Evolutionary conservation across 2,797 vertebrate species (phyloP), one percentile per base, ranked within the genome.

Genomic region (Lophura swinhoii): DNA sequence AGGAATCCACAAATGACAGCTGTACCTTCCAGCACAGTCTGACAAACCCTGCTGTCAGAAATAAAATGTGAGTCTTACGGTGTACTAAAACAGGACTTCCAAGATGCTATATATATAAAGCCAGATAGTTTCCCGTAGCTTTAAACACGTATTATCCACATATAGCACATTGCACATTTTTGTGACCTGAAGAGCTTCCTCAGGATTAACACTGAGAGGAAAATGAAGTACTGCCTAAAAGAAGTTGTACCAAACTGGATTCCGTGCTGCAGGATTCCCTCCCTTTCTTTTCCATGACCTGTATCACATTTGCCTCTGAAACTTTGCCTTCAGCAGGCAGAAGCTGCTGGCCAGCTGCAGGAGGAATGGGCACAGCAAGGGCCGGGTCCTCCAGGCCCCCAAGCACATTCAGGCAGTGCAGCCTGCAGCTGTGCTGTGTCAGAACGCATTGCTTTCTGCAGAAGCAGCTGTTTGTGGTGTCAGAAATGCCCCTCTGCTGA

Each of bases 381-480:
- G 0, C 12, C 0, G 0, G 29, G 3, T 63, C 55, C 43, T 78
- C 15, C 69, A 23, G 20, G 10, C 28, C 51, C 48, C 17, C 7
- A 44, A 26, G 21, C 22, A 0, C 15, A 1, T 2, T 8, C 9
- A 2, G 9, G 18, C 55, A 1, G 17, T 37, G 35, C 58, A 0
- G 2, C 0, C 37, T 26, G 28, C 75, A n/a, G 51, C 69, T 17
- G 1, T 41, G 35, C 22, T 14, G 20, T 7, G 7, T 1, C 2
- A 26, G 18, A 48, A 6, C 28, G 2, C 3, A 2, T 16, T 2
- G 60, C 15, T 20, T 26, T 1, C 1, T 26, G 59, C 35, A 7
- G 63, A 56, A 49, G 60, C 20, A 14, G 24, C 44, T 26, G 4
- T 29, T 9, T 4, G 29, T 2, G 1, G 41, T 4, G 15, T 14